phyloP scores from a whole-genome alignment of 2,113 vertebrate genomes.

The Rhinopithecus roxellana region DNA sequence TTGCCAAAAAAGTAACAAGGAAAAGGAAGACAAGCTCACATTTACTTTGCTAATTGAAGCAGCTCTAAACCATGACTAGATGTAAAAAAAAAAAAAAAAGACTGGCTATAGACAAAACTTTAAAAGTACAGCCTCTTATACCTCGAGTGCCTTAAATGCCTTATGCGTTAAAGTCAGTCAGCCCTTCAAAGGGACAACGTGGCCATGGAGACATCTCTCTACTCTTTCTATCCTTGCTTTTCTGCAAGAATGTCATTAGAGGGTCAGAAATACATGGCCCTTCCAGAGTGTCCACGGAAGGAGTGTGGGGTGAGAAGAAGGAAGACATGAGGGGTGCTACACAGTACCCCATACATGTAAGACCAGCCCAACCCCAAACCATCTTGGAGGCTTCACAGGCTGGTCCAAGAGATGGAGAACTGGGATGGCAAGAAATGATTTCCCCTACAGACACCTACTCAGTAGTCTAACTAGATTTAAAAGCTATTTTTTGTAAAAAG shows the following conservation, averaged over 20 bases:
- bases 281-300: background rate
- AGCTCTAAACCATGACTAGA: background rate
- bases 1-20: background rate
- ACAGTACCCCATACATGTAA: background rate
- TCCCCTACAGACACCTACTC: background rate
- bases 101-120: background rate
- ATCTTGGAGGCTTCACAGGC: background rate
- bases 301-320: rapidly evolving
- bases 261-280: background rate
- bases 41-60: background rate
- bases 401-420: background rate
- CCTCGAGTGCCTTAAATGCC: background rate
- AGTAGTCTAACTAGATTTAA: background rate
- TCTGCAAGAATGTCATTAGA: background rate
- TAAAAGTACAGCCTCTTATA: background rate
- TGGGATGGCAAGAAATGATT: background rate
- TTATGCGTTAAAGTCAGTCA: background rate
- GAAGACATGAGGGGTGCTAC: background rate
- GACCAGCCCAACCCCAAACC: background rate
- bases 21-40: background rate
- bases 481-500: background rate
- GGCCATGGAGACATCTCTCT: background rate
- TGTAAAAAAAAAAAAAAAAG: background rate
- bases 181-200: background rate
- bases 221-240: background rate